Percentiles rank a stretch among this genome's conserved stretches.
Evolutionary conservation across 2,888 invertebrate genomes (phyloP).

Genomic region (Brenthis daphne): DNA sequence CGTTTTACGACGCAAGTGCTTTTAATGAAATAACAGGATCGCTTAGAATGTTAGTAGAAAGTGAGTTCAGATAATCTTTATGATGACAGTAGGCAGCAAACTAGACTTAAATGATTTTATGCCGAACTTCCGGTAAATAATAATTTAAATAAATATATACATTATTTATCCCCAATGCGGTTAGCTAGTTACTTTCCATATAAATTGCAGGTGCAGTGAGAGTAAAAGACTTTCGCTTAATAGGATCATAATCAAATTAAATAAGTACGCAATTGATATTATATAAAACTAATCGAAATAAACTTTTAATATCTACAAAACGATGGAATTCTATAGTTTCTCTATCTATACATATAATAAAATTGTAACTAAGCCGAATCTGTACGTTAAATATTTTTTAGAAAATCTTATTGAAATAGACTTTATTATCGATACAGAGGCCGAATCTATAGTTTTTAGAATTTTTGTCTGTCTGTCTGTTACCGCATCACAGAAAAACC

Average conservation of each 20-base stretch:
- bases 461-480: no score
- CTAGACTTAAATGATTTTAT: conserved; percentile 21
- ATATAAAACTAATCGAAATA: background rate
- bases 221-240: conserved; percentile 25
- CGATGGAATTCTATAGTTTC: background rate
- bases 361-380: no score
- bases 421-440: no score
- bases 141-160: conserved; percentile 15
- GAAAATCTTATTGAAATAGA: no score
- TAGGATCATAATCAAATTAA: background rate
- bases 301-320: background rate
- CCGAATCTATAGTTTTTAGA: no score
- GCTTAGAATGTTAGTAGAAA: conserved; percentile 14
- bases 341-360: no score
- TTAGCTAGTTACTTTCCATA: conserved; percentile 42
- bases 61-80: conserved; percentile 1
- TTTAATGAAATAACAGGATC: background rate
- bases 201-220: conserved; percentile 38
- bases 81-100: background rate
- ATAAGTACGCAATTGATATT: no score
- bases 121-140: conserved; percentile 24
- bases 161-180: conserved; percentile 33
- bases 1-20: background rate
- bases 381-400: no score
- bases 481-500: no score